Conservation (phyloP, 2,113 vertebrate species). For the Cranoglanis bouderius region DNA sequence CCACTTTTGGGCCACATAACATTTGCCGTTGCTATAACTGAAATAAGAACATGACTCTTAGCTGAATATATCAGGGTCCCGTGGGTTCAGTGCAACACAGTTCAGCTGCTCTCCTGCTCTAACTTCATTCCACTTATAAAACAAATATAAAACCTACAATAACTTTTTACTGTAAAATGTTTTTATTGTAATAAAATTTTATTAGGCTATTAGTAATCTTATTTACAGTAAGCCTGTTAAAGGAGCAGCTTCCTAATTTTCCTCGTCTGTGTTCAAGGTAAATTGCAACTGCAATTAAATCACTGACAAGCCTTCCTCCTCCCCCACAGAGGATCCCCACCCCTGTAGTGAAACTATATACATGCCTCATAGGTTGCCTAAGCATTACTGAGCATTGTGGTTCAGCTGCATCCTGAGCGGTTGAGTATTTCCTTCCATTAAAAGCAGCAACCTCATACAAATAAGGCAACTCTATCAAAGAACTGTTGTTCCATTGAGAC, state of each 20-base stretch:
- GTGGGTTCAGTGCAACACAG: not conserved
- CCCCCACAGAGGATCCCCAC: not conserved
- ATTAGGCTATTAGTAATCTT: not conserved
- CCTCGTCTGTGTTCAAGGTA: not conserved
- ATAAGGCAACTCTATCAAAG: not conserved
- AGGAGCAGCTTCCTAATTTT: not conserved
- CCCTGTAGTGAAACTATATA: not conserved
- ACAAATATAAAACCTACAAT: not conserved
- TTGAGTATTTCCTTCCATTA: not conserved
- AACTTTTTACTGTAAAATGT: not conserved
- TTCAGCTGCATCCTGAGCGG: not conserved
- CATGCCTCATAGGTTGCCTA: not conserved
- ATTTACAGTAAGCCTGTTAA: not conserved
- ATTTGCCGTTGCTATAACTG: not conserved
- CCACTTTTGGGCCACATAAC: not conserved
- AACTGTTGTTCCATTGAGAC: not conserved
- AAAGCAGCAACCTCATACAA: not conserved
- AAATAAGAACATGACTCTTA: not conserved
- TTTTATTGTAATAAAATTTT: not conserved
- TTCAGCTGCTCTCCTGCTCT: not conserved
- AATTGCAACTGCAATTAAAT: conserved; percentile 5
- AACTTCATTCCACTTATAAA: not conserved
- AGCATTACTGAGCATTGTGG: not conserved
- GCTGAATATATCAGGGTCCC: not conserved
- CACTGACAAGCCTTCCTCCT: not conserved